Evolutionary conservation across 2,113 vertebrate genomes (phyloP).

Genomic region (Xiphophorus maculatus): DNA sequence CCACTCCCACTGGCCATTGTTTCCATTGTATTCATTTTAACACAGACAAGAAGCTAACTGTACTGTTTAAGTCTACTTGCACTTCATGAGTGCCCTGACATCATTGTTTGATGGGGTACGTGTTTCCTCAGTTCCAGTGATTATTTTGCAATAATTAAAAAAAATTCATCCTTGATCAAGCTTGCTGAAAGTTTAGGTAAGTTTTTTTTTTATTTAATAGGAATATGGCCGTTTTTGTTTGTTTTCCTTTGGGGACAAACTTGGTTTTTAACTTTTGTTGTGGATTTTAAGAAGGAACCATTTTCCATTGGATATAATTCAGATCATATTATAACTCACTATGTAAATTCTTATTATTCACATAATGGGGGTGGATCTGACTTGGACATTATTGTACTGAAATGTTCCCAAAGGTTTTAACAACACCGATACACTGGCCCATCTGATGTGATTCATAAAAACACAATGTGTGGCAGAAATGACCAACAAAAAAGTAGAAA

Average conservation of each 20-base stretch:
- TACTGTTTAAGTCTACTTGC: no score
- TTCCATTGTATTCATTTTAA: no score
- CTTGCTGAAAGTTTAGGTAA: background rate
- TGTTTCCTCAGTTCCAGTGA: background rate
- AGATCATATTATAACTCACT: background rate
- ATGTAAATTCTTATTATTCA: background rate
- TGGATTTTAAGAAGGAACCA: background rate
- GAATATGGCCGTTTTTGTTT: no score
- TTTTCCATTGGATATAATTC: background rate
- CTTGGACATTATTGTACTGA: no score
- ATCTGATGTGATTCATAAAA: background rate
- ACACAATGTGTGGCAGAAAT: background rate
- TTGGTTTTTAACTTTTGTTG: background rate
- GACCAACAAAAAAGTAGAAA: background rate
- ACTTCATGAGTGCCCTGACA: background rate
- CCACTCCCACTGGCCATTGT: no score
- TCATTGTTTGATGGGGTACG: background rate
- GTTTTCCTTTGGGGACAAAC: background rate
- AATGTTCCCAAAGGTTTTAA: no score
- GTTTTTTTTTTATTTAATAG: no score
- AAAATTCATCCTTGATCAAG: background rate
- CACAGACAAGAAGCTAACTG: no score
- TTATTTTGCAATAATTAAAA: background rate
- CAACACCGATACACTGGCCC: no score
- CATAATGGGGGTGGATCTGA: background rate